Base-by-base conservation (phyloP, 2,113 vertebrate genomes). In the Condylura cristata region DNA sequence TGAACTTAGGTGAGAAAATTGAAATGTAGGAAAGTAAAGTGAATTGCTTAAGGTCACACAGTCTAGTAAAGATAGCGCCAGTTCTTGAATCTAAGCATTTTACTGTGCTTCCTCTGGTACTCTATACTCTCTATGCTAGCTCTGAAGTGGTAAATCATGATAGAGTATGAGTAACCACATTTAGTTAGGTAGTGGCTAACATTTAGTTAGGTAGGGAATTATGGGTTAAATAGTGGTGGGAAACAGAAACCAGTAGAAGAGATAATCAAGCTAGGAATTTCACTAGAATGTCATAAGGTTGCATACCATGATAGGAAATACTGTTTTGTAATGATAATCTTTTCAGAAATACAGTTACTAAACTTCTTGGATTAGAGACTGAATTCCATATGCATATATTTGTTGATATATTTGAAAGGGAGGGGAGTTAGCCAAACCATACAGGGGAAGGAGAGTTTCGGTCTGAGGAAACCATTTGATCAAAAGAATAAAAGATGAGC, bases 1-100 rank as follows among this genome's bases (percentile, higher is more conserved):
- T n/a, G 14, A 92, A 84, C 92, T 95, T 90, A 87, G 37, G 68
- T 76, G 34, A 91, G 46, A 85, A 84, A 53, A 89, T 95, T 18
- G 39, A 93, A 82, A 78, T 68, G 24, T 56, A 71, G 39, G 13
- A 22, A 70, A 75, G 51, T 53, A 46, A 91, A 91, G 81, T 58
- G 17, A 94, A 87, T 86, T 83, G 53, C 39, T 41, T 48, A 56
- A 65, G n/a, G 16, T 16, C 11, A 83, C 30, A 41, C 4, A 76
- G 20, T 87, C 3, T 80, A 81, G 24, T 72, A 75, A 5, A 66
- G 20, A 46, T 12, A 76, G 72, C 90, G 11, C 56, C 34, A 85
- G 51, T 90, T 71, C 66, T 61, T 94, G 66, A 93, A 71, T 70
- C 30, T 63, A 87, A 87, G 65, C 32, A 58, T 82, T 74, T 58